These are phyloP conservation scores for Hedya salicella DNA, from an alignment of 2,888 invertebrate genomes.

Conservation along the genomic window DNA sequence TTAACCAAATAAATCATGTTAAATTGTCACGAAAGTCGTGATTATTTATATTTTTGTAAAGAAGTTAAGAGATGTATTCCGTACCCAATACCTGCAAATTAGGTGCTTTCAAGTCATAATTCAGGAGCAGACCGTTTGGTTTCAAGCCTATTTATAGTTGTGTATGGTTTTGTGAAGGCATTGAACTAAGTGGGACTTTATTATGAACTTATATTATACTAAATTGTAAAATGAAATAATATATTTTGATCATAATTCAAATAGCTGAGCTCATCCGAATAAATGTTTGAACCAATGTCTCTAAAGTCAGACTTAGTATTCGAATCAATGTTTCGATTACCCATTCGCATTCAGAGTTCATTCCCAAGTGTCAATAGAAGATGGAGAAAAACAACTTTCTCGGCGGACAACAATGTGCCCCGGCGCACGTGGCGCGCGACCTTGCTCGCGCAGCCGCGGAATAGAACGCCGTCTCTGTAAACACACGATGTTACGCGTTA, in stretches of 20 bases:
- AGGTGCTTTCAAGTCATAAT: too few relatives aligned
- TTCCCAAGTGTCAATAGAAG: slow-evolving; percentile 31
- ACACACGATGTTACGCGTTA: slow-evolving; percentile 61
- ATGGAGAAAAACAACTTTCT: slow-evolving; percentile 43
- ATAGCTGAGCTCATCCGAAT: background rate
- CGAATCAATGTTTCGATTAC: slow-evolving; percentile 10
- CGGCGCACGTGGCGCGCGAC: slow-evolving; percentile 70
- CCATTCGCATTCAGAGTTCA: slow-evolving; percentile 18
- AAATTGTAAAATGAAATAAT: too few relatives aligned
- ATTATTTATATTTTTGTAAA: too few relatives aligned
- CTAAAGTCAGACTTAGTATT: background rate
- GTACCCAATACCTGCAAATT: too few relatives aligned
- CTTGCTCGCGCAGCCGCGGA: slow-evolving; percentile 55
- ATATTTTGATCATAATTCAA: background rate
- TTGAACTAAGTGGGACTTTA: too few relatives aligned
- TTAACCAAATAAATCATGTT: too few relatives aligned
- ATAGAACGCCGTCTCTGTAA: slow-evolving; percentile 44
- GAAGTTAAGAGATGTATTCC: too few relatives aligned
- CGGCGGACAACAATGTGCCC: slow-evolving; percentile 44
- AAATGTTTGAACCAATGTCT: background rate
- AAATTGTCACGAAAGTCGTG: too few relatives aligned
- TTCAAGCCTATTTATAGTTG: too few relatives aligned
- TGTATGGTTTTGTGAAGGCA: too few relatives aligned
- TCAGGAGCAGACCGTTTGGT: too few relatives aligned
- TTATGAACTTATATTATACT: too few relatives aligned